Evolutionary conservation across 2,797 vertebrate species (phyloP).

Genomic region (Phoebastria nigripes): DNA sequence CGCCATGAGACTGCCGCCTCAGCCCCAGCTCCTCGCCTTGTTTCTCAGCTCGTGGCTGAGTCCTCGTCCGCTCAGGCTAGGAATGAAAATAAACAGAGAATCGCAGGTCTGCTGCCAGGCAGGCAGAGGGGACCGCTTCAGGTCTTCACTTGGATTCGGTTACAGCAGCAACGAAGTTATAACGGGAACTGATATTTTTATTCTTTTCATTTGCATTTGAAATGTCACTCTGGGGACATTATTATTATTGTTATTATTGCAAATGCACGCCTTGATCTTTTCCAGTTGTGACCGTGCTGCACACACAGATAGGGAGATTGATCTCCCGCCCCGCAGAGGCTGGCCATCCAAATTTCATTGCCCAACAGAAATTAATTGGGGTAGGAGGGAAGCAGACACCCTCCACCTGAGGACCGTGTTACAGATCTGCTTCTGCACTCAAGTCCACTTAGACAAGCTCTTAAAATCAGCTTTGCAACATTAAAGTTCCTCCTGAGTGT

Average conservation of each 20-base stretch:
- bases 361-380: neutral
- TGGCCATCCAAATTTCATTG: neutral
- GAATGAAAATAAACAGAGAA: neutral
- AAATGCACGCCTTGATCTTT: neutral
- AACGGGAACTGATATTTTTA: conserved; percentile 31
- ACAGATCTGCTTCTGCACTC: neutral
- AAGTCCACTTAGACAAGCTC: neutral
- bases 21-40: neutral
- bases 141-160: neutral
- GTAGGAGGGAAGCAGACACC: neutral
- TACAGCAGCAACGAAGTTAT: neutral
- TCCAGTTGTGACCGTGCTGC: neutral
- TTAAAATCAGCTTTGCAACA: neutral
- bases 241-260: neutral
- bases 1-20: neutral
- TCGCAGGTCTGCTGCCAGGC: neutral
- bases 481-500: neutral
- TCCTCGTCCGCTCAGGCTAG: fast-evolving
- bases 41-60: neutral
- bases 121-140: neutral
- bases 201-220: conserved; percentile 38
- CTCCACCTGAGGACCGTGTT: neutral
- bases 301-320: neutral
- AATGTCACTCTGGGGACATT: neutral
- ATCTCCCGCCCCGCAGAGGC: neutral